Evolutionary conservation across 2,797 vertebrate genomes (phyloP).

Genomic region (Cossypha caffra): DNA sequence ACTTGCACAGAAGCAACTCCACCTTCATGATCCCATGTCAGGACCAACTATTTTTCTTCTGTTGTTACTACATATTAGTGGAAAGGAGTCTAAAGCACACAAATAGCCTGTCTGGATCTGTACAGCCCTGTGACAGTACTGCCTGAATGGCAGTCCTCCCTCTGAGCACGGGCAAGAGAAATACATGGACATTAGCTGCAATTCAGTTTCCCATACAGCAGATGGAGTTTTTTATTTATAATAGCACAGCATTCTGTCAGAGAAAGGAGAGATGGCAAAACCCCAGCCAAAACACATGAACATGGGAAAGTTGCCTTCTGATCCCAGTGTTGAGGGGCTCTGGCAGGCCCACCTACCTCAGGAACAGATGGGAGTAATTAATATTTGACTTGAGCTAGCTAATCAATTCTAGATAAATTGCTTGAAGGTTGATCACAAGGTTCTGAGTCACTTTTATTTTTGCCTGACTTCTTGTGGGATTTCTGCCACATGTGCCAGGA

Average conservation of each 20-base stretch:
- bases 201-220: background rate
- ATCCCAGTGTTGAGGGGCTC: background rate
- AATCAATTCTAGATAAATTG: background rate
- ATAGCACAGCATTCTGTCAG: background rate
- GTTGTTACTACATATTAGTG: background rate
- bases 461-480: background rate
- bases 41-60: background rate
- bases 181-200: background rate
- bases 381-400: background rate
- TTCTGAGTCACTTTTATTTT: background rate
- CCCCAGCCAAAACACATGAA: background rate
- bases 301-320: slow-evolving; percentile 1
- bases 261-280: background rate
- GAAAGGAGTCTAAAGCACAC: background rate
- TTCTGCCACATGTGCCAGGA: background rate
- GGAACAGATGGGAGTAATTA: slow-evolving; percentile 14
- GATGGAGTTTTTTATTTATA: slow-evolving; percentile 38
- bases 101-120: background rate
- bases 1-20: background rate
- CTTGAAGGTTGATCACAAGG: background rate
- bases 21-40: background rate
- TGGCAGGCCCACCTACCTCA: background rate
- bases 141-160: background rate
- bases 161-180: background rate
- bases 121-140: background rate